A percentile compares a stretch with the other conserved stretches of the same genome.
These are phyloP conservation scores for Bufotes viridis DNA, from an alignment of 2,797 vertebrate species.

Conservation along the genomic window DNA sequence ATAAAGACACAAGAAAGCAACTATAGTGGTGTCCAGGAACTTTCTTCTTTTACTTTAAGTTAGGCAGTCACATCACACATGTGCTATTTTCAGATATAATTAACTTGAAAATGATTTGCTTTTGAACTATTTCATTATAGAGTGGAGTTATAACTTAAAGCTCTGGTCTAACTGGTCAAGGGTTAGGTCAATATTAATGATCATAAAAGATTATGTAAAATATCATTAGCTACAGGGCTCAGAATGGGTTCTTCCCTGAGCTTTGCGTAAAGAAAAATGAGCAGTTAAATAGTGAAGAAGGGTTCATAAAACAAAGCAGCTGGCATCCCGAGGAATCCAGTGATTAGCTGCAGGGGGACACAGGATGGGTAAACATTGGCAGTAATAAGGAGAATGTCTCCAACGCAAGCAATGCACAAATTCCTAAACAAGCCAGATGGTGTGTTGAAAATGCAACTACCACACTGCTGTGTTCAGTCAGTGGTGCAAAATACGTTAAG, in stretches of 20 bases:
- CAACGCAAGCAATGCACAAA: constrained; percentile 58
- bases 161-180: background rate
- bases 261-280: constrained; percentile 47
- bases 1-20: too few species aligned
- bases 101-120: background rate
- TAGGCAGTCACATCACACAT: background rate
- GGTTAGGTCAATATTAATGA: background rate
- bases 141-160: background rate
- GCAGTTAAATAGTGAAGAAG: constrained; percentile 53
- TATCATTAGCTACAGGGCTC: background rate
- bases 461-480: constrained; percentile 59
- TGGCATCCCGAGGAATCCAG: constrained; percentile 51
- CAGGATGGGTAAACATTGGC: constrained; percentile 59
- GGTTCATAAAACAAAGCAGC: constrained; percentile 56
- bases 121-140: background rate
- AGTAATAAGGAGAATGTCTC: constrained; percentile 49
- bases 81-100: background rate
- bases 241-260: constrained; percentile 34
- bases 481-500: constrained; percentile 51
- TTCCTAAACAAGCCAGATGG: constrained; percentile 61
- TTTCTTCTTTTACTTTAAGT: too few species aligned
- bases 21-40: too few species aligned
- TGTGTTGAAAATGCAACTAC: constrained; percentile 46
- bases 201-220: background rate
- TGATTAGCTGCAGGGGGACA: constrained; percentile 58